Evolutionary conservation across 37 sponge, comb jelly and placozoan genomes (phyloP), one percentile per base, ranked within the genome.

Genomic region (Cladorhizidae sp.): DNA sequence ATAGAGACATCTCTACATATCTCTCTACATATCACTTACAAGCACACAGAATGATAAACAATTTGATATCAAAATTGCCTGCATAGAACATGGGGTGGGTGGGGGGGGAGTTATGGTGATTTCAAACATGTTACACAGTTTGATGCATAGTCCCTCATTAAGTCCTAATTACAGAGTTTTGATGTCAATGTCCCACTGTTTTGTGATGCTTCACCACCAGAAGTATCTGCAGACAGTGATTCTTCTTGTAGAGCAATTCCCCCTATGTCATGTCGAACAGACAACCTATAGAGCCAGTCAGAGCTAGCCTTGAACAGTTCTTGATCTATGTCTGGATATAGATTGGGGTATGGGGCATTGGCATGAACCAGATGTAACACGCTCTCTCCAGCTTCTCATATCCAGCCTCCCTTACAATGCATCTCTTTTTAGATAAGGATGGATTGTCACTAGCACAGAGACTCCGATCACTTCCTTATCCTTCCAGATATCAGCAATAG

Each of bases 171-270:
- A n/a, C n/a, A n/a, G n/a, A n/a, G n/a, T n/a, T n/a, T n/a, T n/a
- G n/a, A n/a, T n/a, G n/a, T n/a, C n/a, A n/a, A n/a, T n/a, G n/a
- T n/a, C n/a, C n/a, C n/a, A n/a, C n/a, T n/a, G n/a, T n/a, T n/a
- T n/a, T n/a, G n/a, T n/a, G n/a, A n/a, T n/a, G n/a, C n/a, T 14
- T 31, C 67, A 32, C 20, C 35, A 32, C 35, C 67, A 32, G 67
- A 65, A 65, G 36, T 65, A 32, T 65, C 67, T 14, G 67, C 67
- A 17, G 67, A 65, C 31, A 65, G 36, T 31, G 67, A 65, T 31
- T 65, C 67, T 15, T 36, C 67, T 33, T 65, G 67, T 32, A 65
- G 67, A 7, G 67, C 20, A 7, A 65, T 32, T 14, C 33, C 32
- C 32, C 67, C 32, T 32, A 65, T 65, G 3, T 36, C 67, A 65